These are phyloP conservation scores for Rhea americana DNA, from an alignment of 2,113 vertebrate genomes.

Conservation along the genomic window DNA sequence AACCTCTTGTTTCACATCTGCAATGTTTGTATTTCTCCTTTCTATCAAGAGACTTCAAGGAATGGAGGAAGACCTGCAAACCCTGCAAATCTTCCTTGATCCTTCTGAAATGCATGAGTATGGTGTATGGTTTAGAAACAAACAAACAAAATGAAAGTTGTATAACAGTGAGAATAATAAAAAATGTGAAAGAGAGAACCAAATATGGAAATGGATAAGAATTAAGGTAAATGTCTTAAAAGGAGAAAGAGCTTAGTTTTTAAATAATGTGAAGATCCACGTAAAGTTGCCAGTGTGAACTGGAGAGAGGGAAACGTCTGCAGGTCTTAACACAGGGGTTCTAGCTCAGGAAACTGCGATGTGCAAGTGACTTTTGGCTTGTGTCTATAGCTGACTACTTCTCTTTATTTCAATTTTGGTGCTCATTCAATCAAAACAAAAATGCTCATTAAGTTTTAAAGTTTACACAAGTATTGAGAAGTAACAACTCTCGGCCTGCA, in stretches of 20 bases:
- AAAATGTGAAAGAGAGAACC: neutral
- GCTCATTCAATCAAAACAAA: neutral
- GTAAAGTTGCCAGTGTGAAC: neutral
- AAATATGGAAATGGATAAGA: neutral
- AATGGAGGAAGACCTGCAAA: neutral
- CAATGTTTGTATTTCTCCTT: neutral
- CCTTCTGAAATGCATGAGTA: neutral
- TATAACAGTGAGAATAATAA: neutral
- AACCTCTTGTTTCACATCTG: neutral
- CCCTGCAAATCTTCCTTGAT: neutral
- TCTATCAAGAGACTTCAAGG: neutral
- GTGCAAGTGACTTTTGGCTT: neutral
- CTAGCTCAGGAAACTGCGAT: neutral
- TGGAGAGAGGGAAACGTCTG: neutral
- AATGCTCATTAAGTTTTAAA: neutral
- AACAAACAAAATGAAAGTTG: neutral
- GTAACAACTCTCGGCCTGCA: neutral
- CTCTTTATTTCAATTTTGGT: neutral
- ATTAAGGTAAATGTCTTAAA: neutral
- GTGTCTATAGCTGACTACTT: neutral
- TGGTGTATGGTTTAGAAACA: neutral
- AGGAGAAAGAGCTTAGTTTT: neutral
- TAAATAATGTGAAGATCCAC: neutral
- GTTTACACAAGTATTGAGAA: neutral
- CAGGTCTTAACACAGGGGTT: neutral